Base-by-base conservation (phyloP, 2,797 vertebrate genomes). In the Acropternis orthonyx region DNA sequence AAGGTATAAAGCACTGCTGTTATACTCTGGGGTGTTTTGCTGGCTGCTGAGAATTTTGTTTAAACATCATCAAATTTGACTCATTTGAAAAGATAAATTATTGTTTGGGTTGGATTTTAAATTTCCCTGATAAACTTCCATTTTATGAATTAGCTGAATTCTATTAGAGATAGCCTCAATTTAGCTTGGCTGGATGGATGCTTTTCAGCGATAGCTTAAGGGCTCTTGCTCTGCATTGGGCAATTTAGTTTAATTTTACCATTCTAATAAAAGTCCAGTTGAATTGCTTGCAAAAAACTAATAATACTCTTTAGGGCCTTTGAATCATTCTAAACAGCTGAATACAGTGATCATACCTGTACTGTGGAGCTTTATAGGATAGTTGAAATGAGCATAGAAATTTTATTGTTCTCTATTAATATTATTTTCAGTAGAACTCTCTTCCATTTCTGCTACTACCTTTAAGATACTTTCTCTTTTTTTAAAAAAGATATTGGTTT, bases 191-290 rank as follows among this genome's bases (percentile, higher is more conserved):
- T 79, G 93, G 71, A 89, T 0, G 0, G 86, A 61, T 89, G 83
- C 76, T 92, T 79, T 93, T 86, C 83, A 92, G 95, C 65, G 78
- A 67, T 22, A 85, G 74, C 74, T 93, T 81, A 83, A 91, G 73
- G 84, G 83, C 62, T 96, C 79, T 85, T 4, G 4, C 65, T 96
- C 93, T 91, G 89, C 89, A 62, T 81, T 87, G 61, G 92, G 84
- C 88, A 80, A 74, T 87, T 96, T 87, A 52, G 48, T 85, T 96
- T 95, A 91, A 95, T 96, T 97, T 95, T 92, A 71, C 77, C 74
- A 80, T 97, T 92, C 92, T 86, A 85, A 93, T 95, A 92, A 85
- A 95, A 96, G 89, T 94, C 91, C 84, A 74, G 77, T 94, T 86
- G 82, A 96, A 69, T 76, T 90, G 72, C 90, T 92, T 92, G 79